Percentiles rank a stretch among this genome's conserved stretches.
These are phyloP conservation scores for Drosophila equinoxialis DNA, from an alignment of 1,140 invertebrate genomes.

Conservation along the genomic window DNA sequence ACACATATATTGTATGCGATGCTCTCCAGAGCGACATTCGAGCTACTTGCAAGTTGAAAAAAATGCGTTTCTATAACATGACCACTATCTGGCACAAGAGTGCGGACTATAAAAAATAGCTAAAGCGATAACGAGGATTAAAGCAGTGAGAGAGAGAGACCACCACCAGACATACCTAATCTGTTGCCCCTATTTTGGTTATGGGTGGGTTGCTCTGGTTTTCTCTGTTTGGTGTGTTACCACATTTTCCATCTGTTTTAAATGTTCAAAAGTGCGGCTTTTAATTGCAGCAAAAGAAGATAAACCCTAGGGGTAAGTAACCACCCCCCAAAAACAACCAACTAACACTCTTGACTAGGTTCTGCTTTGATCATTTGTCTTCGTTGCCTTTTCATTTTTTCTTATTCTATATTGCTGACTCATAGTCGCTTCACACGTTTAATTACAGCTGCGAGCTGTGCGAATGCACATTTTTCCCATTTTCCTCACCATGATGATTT, in stretches of 20 bases:
- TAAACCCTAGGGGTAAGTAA: background rate
- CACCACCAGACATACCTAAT: background rate
- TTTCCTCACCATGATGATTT: constrained; percentile 14
- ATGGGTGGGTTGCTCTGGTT: background rate
- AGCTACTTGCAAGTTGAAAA: constrained; percentile 49
- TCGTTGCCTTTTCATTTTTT: constrained; percentile 23
- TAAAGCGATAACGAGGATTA: constrained; percentile 32
- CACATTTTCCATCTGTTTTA: constrained; percentile 46
- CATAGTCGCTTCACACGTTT: constrained; percentile 47
- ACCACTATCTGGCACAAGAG: constrained; percentile 35
- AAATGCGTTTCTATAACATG: constrained; percentile 44
- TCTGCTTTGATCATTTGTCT: constrained; percentile 47
- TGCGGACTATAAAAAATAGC: constrained; percentile 38
- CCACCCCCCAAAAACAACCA: background rate
- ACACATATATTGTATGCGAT: background rate
- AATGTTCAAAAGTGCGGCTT: constrained; percentile 29
- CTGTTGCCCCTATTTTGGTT: background rate
- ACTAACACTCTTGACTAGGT: constrained; percentile 7
- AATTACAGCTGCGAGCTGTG: constrained; percentile 40
- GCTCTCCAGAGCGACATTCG: constrained; percentile 13
- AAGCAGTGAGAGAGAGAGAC: constrained; percentile 14
- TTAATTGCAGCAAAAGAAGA: constrained; percentile 3
- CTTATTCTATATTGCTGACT: constrained; percentile 33
- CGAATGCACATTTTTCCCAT: constrained; percentile 27
- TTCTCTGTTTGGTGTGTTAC: constrained; percentile 3